These are phyloP conservation scores for Picus viridis DNA, from an alignment of 2,797 vertebrate species.

Conservation along the genomic window DNA sequence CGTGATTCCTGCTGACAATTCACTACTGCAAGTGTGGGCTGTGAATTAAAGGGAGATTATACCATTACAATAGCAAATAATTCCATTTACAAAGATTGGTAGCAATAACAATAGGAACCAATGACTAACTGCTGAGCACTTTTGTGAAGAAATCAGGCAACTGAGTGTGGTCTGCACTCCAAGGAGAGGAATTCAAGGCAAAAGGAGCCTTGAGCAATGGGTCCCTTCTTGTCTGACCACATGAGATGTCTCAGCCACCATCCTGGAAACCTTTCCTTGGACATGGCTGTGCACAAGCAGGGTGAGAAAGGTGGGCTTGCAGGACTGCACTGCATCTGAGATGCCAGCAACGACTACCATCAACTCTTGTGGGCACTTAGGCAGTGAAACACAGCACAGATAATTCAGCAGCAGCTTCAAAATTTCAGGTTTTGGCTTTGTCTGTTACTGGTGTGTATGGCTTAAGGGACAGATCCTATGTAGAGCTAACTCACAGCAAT, in stretches of 20 bases:
- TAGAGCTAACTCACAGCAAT: background rate
- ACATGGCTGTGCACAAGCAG: background rate
- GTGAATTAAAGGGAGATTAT: background rate
- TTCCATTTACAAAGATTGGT: background rate
- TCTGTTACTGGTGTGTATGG: accelerated
- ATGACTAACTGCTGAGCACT: background rate
- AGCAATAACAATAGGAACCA: background rate
- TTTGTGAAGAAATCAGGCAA: background rate
- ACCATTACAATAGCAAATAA: constrained; percentile 25
- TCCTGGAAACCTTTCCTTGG: background rate
- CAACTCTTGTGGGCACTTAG: background rate
- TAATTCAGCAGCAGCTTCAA: background rate
- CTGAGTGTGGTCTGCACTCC: background rate
- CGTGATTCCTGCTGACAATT: background rate
- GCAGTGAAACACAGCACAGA: accelerated
- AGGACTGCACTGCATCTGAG: background rate
- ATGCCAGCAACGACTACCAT: background rate
- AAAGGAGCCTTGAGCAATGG: background rate
- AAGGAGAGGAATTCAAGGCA: background rate
- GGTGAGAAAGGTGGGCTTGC: background rate
- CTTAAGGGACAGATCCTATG: background rate
- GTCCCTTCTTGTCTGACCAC: background rate
- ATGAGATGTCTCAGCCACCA: background rate
- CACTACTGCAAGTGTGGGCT: background rate
- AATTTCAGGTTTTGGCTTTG: background rate